These are phyloP conservation scores for Lepidurus couesii DNA, from an alignment of 1,140 invertebrate species.

Conservation along the genomic window DNA sequence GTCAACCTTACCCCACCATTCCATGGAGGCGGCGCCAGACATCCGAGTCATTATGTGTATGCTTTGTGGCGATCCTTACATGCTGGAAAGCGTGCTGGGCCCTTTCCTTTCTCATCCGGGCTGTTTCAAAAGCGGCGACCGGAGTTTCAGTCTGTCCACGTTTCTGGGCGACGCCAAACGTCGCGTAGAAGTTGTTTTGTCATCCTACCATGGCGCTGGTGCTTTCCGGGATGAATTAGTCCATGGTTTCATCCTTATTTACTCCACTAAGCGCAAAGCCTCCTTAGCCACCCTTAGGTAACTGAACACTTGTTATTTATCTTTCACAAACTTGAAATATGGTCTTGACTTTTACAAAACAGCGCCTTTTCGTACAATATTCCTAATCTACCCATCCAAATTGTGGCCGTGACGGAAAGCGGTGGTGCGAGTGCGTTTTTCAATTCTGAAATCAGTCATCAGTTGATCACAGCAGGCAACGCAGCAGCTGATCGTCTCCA, in stretches of 20 bases:
- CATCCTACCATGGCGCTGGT: conserved; percentile 90
- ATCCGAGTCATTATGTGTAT: conserved; percentile 90
- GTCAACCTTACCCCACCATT: conserved; percentile 33
- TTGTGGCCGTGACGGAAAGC: conserved; percentile 84
- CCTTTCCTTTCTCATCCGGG: conserved; percentile 82
- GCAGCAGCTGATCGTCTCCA: conserved; percentile 83
- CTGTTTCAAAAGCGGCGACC: conserved; percentile 76
- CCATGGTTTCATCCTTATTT: conserved; percentile 93
- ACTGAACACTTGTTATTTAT: conserved; percentile 41
- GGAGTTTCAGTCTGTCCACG: conserved; percentile 82
- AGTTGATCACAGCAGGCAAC: conserved; percentile 87
- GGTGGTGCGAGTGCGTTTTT: conserved; percentile 83
- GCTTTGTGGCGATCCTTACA: conserved; percentile 93
- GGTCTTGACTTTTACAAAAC: conserved; percentile 40
- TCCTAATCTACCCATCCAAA: conserved; percentile 88
- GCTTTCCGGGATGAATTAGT: conserved; percentile 86
- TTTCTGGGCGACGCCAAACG: conserved; percentile 82
- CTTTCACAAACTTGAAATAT: background rate
- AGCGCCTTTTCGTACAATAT: conserved; percentile 92
- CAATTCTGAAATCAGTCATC: conserved; percentile 78
- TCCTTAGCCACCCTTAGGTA: conserved; percentile 88
- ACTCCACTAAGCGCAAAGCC: conserved; percentile 90
- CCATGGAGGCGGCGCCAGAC: conserved; percentile 73
- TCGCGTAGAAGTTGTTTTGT: conserved; percentile 86
- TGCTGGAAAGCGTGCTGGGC: conserved; percentile 79